Evolutionary conservation across 2,797 vertebrate genomes (phyloP).

Genomic region (Arnoldichthys spilopterus): DNA sequence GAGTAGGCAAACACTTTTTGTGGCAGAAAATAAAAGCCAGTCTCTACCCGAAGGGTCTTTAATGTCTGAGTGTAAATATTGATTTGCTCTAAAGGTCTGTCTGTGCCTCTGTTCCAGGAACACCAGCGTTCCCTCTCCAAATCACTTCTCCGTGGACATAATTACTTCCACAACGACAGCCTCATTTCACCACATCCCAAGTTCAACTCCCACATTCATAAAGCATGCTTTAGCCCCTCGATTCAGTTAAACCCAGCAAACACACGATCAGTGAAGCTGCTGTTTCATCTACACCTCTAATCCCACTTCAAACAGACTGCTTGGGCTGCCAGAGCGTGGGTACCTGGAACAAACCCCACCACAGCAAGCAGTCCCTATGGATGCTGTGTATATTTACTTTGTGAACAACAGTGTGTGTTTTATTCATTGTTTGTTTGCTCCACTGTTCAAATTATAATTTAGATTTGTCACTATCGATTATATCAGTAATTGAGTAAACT

Average conservation of each 20-base stretch:
- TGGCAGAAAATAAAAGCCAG: neutral
- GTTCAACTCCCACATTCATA: neutral
- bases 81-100: neutral
- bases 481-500: neutral
- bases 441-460: neutral
- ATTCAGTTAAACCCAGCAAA: conserved; percentile 20
- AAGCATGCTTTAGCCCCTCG: neutral
- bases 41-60: neutral
- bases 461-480: too few relatives aligned
- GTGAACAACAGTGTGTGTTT: neutral
- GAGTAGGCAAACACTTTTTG: neutral
- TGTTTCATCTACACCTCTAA: conserved; percentile 23
- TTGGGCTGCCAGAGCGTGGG: neutral
- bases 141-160: conserved; percentile 25
- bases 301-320: conserved; percentile 31
- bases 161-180: conserved; percentile 4
- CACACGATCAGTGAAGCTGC: conserved; percentile 29
- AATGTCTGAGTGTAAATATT: conserved; percentile 13
- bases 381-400: neutral
- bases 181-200: conserved; percentile 21
- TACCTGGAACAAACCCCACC: conserved; percentile 7
- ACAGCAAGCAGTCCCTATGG: neutral
- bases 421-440: neutral
- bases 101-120: neutral
- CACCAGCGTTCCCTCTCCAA: neutral